Percentiles rank a stretch among this genome's conserved stretches.
These are phyloP conservation scores for Hirtodrosophila cameraria DNA, from an alignment of 2,888 invertebrate species.

Conservation along the genomic window DNA sequence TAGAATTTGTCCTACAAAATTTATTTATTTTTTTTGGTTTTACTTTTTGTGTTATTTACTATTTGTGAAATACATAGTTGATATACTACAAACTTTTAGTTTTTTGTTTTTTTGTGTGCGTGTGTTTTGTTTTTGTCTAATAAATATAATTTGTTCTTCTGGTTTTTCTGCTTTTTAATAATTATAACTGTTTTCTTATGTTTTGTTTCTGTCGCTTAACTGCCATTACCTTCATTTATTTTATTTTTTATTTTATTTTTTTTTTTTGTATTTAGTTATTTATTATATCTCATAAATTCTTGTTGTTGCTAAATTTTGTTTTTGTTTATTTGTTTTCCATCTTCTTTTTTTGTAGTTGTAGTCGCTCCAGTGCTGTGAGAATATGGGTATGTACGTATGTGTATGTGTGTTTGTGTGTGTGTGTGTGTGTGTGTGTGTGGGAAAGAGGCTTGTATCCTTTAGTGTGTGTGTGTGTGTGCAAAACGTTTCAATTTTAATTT, in stretches of 20 bases:
- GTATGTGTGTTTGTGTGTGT: constrained; percentile 36
- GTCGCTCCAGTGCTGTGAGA: constrained; percentile 35
- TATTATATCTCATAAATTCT: constrained; percentile 80
- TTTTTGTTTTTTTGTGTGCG: constrained; percentile 41
- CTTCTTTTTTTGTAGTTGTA: constrained; percentile 40
- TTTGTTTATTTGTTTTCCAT: constrained; percentile 27
- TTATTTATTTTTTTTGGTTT: constrained; percentile 29
- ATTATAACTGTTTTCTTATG: constrained; percentile 43
- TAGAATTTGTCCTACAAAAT: constrained; percentile 70
- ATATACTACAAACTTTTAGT: constrained; percentile 73
- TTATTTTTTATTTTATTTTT: constrained; percentile 72
- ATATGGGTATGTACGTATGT: constrained; percentile 31
- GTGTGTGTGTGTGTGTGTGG: constrained; percentile 21
- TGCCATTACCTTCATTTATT: constrained; percentile 55
- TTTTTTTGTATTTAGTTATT: constrained; percentile 64
- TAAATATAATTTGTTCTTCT: constrained; percentile 69
- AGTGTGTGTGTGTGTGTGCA: constrained; percentile 55
- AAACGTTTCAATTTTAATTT: constrained; percentile 78
- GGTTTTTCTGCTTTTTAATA: constrained; percentile 30
- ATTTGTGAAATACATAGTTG: constrained; percentile 72
- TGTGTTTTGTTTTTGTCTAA: constrained; percentile 60
- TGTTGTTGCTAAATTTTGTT: constrained; percentile 80
- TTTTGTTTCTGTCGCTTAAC: constrained; percentile 35
- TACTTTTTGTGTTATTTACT: constrained; percentile 55
- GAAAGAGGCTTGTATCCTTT: constrained; percentile 29